Conservation (phyloP, 2,888 invertebrate species). For the Ypsolopha sequella region DNA sequence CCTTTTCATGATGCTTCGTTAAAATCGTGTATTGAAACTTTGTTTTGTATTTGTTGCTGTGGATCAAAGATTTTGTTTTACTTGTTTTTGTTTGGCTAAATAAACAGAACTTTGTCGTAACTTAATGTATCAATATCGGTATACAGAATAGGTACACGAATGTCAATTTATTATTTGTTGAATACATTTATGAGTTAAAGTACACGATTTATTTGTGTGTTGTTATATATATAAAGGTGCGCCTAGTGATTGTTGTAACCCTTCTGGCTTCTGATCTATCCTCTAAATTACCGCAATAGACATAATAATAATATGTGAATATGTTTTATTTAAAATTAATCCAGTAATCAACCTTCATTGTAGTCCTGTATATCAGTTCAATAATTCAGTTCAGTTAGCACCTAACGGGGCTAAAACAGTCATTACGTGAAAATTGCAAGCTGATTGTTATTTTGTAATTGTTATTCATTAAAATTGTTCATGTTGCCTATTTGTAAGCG, state of each 20-base stretch:
- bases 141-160: no score
- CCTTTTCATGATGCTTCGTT: slow-evolving; percentile 3
- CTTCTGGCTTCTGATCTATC: slow-evolving; percentile 5
- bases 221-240: slow-evolving; percentile 2
- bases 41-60: background rate
- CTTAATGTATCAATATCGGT: background rate
- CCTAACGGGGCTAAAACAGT: slow-evolving; percentile 40
- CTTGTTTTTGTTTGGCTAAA: background rate
- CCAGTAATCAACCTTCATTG: background rate
- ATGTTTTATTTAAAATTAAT: background rate
- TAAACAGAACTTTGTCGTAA: background rate
- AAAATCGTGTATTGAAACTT: slow-evolving; percentile 1
- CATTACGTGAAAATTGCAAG: slow-evolving; percentile 35
- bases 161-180: background rate
- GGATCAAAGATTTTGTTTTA: background rate
- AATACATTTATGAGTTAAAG: background rate
- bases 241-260: slow-evolving; percentile 36
- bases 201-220: slow-evolving; percentile 1
- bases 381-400: background rate
- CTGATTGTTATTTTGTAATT: slow-evolving; percentile 12
- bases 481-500: slow-evolving; percentile 52
- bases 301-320: background rate
- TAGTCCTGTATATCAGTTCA: background rate
- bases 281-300: slow-evolving; percentile 1
- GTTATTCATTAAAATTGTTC: slow-evolving; percentile 26